Evolutionary conservation across 2,888 invertebrate species (phyloP).

Genomic region (Anthrax anthrax): DNA sequence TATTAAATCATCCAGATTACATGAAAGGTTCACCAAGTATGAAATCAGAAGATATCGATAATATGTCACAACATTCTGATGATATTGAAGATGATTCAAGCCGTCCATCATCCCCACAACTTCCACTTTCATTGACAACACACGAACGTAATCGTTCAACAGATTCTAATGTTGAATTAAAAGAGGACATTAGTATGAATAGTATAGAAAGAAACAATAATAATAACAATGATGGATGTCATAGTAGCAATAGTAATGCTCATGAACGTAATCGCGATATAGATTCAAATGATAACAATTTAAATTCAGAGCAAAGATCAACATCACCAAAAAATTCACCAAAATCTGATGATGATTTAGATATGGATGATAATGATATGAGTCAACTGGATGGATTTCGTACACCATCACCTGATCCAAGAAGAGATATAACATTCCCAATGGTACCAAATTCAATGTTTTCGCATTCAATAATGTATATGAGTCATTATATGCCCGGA

Average conservation of each 20-base stretch:
- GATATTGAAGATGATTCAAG: constrained; percentile 57
- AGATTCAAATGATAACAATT: constrained; percentile 18
- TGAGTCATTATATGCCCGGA: constrained; percentile 72
- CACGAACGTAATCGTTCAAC: constrained; percentile 29
- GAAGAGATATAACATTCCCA: constrained; percentile 58
- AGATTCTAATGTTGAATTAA: background rate
- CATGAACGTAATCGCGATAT: constrained; percentile 12
- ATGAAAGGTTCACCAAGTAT: constrained; percentile 49
- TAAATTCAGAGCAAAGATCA: constrained; percentile 32
- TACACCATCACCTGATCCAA: constrained; percentile 31
- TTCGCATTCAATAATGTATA: constrained; percentile 80
- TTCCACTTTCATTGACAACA: constrained; percentile 56
- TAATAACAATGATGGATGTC: constrained; percentile 7
- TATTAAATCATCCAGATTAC: constrained; percentile 47
- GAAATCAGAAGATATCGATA: constrained; percentile 45
- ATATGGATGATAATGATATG: constrained; percentile 32
- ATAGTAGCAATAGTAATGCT: constrained; percentile 9
- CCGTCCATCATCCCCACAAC: constrained; percentile 48
- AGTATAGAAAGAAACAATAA: constrained; percentile 4
- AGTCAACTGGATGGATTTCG: constrained; percentile 30
- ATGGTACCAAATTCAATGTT: constrained; percentile 80
- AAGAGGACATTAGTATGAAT: constrained; percentile 10
- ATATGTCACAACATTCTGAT: constrained; percentile 51
- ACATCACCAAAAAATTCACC: constrained; percentile 16
- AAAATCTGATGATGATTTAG: constrained; percentile 26